Percentiles rank a stretch among this genome's conserved stretches.
Conservation (phyloP, 2,797 vertebrate genomes). For the Sus cebifrons region DNA sequence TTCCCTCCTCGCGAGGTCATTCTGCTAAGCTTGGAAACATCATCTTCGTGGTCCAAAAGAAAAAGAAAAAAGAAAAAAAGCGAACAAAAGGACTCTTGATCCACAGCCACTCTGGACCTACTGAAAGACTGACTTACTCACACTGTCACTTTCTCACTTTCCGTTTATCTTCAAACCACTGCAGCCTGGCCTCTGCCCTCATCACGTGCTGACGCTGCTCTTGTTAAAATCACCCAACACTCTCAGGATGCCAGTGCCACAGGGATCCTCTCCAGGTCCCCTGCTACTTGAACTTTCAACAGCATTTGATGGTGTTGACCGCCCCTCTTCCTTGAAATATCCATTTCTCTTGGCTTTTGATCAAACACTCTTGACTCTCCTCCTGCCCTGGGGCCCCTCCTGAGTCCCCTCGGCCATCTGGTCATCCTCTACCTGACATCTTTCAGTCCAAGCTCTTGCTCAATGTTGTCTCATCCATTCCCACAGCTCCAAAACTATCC, state of each 20-base stretch:
- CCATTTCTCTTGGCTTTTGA: background rate
- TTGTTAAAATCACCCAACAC: background rate
- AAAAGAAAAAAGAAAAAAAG: background rate
- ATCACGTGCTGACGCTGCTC: background rate
- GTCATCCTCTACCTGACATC: background rate
- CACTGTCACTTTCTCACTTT: background rate
- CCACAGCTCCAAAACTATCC: background rate
- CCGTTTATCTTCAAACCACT: background rate
- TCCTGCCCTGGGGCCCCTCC: background rate
- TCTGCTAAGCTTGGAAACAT: background rate
- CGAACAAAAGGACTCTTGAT: background rate
- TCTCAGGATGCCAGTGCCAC: rapidly evolving
- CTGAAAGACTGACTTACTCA: background rate
- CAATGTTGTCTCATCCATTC: background rate
- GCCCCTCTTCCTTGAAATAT: background rate
- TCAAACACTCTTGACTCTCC: background rate
- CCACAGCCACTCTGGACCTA: background rate
- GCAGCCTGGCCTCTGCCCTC: background rate
- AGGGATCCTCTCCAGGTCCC: background rate
- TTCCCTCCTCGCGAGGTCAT: background rate
- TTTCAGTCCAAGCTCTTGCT: background rate
- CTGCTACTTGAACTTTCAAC: background rate
- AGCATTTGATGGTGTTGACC: no score
- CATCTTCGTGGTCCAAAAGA: background rate
- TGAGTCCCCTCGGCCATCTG: background rate